These are phyloP conservation scores for Drosophila asahinai DNA, from an alignment of 1,140 invertebrate species.

Conservation along the genomic window DNA sequence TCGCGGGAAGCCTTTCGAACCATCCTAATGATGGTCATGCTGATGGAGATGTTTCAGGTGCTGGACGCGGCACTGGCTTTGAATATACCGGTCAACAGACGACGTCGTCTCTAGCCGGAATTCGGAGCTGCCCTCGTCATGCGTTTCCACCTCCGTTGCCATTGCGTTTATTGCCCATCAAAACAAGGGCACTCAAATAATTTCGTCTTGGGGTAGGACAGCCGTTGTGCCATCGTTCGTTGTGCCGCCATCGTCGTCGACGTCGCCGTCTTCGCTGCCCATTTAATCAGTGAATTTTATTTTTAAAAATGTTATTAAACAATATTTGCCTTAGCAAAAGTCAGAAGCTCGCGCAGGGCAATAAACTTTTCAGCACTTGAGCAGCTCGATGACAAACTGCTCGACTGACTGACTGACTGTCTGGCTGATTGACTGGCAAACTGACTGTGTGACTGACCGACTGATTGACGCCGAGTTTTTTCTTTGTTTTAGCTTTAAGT, in stretches of 20 bases:
- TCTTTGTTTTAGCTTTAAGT: constrained; percentile 53
- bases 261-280: constrained; percentile 33
- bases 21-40: constrained; percentile 18
- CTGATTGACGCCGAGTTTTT: constrained; percentile 26
- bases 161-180: constrained; percentile 39
- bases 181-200: constrained; percentile 53
- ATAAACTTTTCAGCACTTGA: constrained; percentile 80
- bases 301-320: constrained; percentile 83
- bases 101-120: background rate
- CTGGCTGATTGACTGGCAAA: constrained; percentile 1
- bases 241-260: constrained; percentile 16
- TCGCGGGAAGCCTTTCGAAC: constrained; percentile 12
- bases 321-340: constrained; percentile 79
- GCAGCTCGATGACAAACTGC: constrained; percentile 30
- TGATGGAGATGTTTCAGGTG: constrained; percentile 25
- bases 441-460: constrained; percentile 4
- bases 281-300: constrained; percentile 81
- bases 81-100: constrained; percentile 2
- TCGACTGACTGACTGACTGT: constrained; percentile 22
- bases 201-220: constrained; percentile 72
- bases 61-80: constrained; percentile 1
- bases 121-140: background rate
- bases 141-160: background rate
- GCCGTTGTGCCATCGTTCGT: constrained; percentile 41
- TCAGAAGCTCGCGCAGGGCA: constrained; percentile 63